Evolutionary conservation across 37 sponge, comb jelly and placozoan species (phyloP).

Genomic region (Geodia barretti): DNA sequence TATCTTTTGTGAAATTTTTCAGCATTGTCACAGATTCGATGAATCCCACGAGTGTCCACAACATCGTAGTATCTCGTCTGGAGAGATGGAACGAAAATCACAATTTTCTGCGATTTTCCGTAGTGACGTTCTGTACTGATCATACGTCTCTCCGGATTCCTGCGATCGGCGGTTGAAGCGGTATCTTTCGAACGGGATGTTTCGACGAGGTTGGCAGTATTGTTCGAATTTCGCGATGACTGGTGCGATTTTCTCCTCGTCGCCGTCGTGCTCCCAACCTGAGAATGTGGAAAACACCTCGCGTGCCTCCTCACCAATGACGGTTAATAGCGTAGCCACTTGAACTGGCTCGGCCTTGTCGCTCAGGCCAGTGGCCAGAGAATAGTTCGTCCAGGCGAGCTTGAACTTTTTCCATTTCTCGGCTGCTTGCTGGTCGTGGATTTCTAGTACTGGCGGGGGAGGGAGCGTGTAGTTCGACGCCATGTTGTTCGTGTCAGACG

Average conservation of each 20-base stretch:
- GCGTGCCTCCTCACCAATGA: constrained; percentile 48
- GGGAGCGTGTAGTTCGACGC: constrained; percentile 5
- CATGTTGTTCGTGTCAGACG: neutral
- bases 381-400: constrained; percentile 26
- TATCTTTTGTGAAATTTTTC: no score
- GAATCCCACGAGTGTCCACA: no score
- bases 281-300: constrained; percentile 34
- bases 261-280: neutral
- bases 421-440: constrained; percentile 30
- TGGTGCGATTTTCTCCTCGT: neutral
- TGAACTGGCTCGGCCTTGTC: constrained; percentile 20
- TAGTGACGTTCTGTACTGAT: constrained; percentile 1
- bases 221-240: neutral
- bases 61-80: no score
- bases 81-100: no score
- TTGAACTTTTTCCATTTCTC: constrained; percentile 45
- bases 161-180: neutral
- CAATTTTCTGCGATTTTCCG: neutral
- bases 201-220: constrained; percentile 1
- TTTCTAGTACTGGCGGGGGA: constrained; percentile 12
- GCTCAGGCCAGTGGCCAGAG: constrained; percentile 28
- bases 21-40: no score
- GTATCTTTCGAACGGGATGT: constrained; percentile 3
- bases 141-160: constrained; percentile 11
- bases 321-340: constrained; percentile 34